These are phyloP conservation scores for Cavia porcellus DNA, from an alignment of 2,113 vertebrate species.

Conservation along the genomic window DNA sequence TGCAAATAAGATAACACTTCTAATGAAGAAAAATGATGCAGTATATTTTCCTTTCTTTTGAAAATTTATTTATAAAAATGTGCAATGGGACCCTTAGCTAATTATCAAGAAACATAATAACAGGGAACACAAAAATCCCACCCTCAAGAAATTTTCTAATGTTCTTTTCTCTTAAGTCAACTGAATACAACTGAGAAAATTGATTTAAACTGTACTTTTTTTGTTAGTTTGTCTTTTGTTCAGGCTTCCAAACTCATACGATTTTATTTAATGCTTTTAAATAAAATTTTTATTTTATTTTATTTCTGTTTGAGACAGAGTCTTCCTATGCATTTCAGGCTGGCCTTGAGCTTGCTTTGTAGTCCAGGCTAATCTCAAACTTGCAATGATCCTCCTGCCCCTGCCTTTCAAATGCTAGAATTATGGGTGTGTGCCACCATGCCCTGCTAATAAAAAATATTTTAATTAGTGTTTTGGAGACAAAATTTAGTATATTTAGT, in stretches of 20 bases:
- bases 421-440: no score
- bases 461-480: neutral
- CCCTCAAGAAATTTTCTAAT: neutral
- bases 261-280: slow-evolving; percentile 22
- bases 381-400: no score
- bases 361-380: no score
- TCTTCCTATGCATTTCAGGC: no score
- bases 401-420: no score
- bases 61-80: neutral
- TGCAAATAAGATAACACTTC: slow-evolving; percentile 29
- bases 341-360: no score
- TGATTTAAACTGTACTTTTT: slow-evolving; percentile 21
- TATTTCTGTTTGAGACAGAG: no score
- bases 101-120: slow-evolving; percentile 11
- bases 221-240: neutral
- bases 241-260: neutral
- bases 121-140: neutral
- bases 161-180: neutral
- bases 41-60: slow-evolving; percentile 24
- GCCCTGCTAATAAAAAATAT: neutral
- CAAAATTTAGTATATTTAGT: neutral
- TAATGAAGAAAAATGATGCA: neutral
- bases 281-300: neutral
- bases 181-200: slow-evolving; percentile 5
- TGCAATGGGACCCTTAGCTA: neutral